Base-by-base conservation (phyloP, 1,140 invertebrate species). In the Polyergus mexicanus region DNA sequence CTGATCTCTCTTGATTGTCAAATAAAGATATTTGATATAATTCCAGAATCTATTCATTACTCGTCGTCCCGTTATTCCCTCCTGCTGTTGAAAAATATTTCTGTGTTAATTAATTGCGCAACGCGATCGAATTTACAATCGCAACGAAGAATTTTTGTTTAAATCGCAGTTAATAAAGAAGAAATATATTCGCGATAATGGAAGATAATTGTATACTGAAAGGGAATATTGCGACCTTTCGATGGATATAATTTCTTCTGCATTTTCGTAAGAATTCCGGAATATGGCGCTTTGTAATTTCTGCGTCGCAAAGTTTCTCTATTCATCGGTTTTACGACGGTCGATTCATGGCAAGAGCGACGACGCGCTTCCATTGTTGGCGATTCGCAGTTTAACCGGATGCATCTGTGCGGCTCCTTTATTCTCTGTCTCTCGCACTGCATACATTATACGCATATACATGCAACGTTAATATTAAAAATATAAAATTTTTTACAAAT, bases 1-100 rank as follows among this genome's bases (percentile, higher is more conserved):
- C 28, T 16, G 19, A 44, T 32, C n/a, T 47, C n/a, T 32, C n/a
- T 56, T 2, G 19, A 72, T 74, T 74, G 60, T 56, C 19, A 66
- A 38, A 62, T 69, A 85, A 58, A 68, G 60, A 32, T 38, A 74
- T 44, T 38, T 32, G 54, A 58, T 78, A 35, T 58, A 19, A 19
- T 13, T n/a, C 4, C 13, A 10, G 32, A 32, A 3, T 60, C n/a
- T 54, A 38, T 76, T 22, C 32, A 68, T 68, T 16, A 11, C 1
- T 68, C 62, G 10, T 54, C 32, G 10, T 44, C 11, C 22, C 6
- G 11, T 47, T 76, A 54, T 68, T 80, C 32, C 22, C 3, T 56
- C 6, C 13, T 28, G 6, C 19, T 47, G 47, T 38, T 38, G 19
- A 11, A 6, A 77, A 51, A 16, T 56, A 19, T 38, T 35, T 65